phyloP scores from a whole-genome alignment of 2,888 invertebrate genomes.

The Bombylius major region DNA sequence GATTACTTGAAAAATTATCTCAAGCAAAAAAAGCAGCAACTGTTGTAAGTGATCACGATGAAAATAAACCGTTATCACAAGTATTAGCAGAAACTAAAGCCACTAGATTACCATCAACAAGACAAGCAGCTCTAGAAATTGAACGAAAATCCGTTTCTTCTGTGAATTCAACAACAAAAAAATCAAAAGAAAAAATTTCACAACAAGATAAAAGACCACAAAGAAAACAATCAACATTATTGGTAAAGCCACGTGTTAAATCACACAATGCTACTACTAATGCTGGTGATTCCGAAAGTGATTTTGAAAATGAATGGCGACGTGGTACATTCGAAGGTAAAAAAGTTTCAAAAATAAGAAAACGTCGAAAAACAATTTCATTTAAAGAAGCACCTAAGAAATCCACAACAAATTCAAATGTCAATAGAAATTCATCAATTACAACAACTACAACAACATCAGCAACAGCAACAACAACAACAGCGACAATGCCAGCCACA shows the following conservation, averaged over 20 bases:
- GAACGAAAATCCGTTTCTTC: not conserved
- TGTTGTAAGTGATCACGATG: not conserved
- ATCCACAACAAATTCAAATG: not conserved
- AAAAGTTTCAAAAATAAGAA: slow-evolving; percentile 16
- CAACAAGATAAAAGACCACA: not conserved
- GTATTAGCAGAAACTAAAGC: not conserved
- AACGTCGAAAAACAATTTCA: slow-evolving; percentile 20
- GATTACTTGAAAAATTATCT: slow-evolving; percentile 7
- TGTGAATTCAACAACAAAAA: not conserved
- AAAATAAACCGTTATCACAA: not conserved
- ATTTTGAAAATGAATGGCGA: slow-evolving; percentile 19
- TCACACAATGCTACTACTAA: slow-evolving; percentile 6
- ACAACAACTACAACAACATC: slow-evolving; percentile 8
- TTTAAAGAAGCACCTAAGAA: slow-evolving; percentile 10
- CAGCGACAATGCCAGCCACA: not conserved
- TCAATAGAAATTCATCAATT: not conserved
- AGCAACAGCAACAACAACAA: not conserved
- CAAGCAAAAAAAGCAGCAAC: not conserved
- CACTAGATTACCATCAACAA: too few species aligned
- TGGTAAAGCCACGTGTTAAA: slow-evolving; percentile 13
- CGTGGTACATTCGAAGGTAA: not conserved
- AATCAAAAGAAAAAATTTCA: not conserved
- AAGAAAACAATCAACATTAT: slow-evolving; percentile 11
- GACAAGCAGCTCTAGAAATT: too few species aligned
- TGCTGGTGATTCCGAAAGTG: slow-evolving; percentile 20